Percentiles rank a stretch among this genome's conserved stretches.
Conservation (phyloP, 2,797 vertebrate species). For the Monodelphis domestica region DNA sequence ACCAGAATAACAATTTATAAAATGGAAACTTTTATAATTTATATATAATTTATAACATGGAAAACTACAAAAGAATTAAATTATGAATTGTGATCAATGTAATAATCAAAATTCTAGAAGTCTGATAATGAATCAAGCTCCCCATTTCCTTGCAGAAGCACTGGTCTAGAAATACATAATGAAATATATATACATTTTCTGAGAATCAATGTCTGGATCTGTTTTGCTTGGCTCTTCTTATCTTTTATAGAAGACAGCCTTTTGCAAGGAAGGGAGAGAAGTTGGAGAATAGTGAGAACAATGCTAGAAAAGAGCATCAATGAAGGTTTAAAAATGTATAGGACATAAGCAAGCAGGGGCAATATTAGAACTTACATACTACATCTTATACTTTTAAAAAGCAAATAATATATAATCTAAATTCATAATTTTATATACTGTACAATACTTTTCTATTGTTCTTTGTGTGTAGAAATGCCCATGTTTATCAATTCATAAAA, state of each 20-base stretch:
- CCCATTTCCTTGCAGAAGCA: not conserved
- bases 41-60: too few species aligned
- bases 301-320: not conserved
- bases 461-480: not conserved
- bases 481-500: not conserved
- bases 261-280: not conserved
- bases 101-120: not conserved
- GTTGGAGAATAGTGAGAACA: not conserved
- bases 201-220: not conserved
- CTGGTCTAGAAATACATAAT: not conserved
- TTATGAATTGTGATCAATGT: not conserved
- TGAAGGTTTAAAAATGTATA: not conserved
- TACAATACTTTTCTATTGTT: not conserved
- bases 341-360: not conserved
- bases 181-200: not conserved
- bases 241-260: not conserved
- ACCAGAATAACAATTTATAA: not conserved
- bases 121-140: not conserved
- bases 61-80: not conserved
- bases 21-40: too few species aligned
- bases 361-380: not conserved
- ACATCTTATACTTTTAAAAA: not conserved
- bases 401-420: not conserved
- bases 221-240: not conserved
- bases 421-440: not conserved